Conservation (phyloP, 2,797 vertebrate genomes). For the Eulemur mongoz region DNA sequence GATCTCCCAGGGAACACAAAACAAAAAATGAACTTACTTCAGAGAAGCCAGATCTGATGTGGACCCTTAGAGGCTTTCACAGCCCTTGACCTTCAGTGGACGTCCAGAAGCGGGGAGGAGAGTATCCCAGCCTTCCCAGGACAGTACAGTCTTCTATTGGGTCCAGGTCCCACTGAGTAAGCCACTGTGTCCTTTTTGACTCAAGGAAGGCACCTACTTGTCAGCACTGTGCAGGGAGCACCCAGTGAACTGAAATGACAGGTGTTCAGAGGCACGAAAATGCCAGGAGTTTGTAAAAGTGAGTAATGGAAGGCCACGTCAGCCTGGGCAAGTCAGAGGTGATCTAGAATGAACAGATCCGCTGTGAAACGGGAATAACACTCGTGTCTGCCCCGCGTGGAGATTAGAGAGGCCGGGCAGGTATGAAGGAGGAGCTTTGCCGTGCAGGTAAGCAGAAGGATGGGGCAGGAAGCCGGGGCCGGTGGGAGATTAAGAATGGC, state of each 20-base stretch:
- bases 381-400: fast-evolving
- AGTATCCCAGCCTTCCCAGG: background rate
- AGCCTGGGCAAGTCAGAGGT: background rate
- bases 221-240: background rate
- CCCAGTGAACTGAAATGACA: background rate
- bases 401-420: background rate
- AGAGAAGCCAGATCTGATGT: background rate
- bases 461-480: background rate
- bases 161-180: background rate
- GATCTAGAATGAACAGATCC: background rate
- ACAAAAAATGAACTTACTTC: background rate
- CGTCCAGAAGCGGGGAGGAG: background rate
- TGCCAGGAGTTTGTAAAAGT: background rate
- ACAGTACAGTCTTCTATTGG: background rate
- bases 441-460: background rate
- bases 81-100: background rate
- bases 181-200: background rate
- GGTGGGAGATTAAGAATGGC: background rate
- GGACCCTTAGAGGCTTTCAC: background rate
- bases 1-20: background rate
- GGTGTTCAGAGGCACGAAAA: background rate
- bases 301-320: background rate
- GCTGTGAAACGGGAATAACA: no score
- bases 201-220: background rate
- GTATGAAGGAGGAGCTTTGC: background rate